A percentile compares a stretch with the other conserved stretches of the same genome.
Evolutionary conservation across 1,140 invertebrate species (phyloP).

Genomic region (Vollenhovia emeryi): DNA sequence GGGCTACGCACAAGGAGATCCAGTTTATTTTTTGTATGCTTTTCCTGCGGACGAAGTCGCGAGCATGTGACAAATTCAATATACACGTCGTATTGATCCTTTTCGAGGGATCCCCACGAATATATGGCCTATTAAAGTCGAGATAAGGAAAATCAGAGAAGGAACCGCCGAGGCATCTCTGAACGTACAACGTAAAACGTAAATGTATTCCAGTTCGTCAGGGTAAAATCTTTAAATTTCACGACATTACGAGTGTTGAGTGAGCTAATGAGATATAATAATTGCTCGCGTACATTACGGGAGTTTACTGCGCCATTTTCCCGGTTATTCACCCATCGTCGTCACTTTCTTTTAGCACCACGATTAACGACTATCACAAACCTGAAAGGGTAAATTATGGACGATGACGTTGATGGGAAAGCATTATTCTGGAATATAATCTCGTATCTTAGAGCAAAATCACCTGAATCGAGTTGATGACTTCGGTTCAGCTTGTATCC

Average conservation of each 20-base stretch:
- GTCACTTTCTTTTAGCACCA: conserved; percentile 1
- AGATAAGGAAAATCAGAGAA: not conserved
- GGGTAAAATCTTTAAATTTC: conserved; percentile 6
- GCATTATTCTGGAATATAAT: not conserved
- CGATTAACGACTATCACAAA: conserved; percentile 29
- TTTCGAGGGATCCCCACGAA: not conserved
- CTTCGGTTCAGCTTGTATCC: not conserved
- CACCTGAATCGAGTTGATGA: not conserved
- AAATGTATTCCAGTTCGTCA: not conserved
- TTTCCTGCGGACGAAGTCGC: not conserved
- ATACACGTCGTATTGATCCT: not conserved
- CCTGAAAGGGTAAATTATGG: not conserved
- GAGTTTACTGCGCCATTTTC: conserved; percentile 41
- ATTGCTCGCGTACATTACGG: not conserved
- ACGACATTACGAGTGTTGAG: not conserved
- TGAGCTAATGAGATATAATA: conserved; percentile 40
- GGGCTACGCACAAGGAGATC: conserved; percentile 33
- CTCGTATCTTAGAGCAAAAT: not conserved
- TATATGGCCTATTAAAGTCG: too few species aligned
- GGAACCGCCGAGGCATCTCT: not conserved
- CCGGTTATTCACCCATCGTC: conserved; percentile 28
- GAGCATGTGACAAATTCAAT: conserved; percentile 18
- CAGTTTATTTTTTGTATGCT: conserved; percentile 12
- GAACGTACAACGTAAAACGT: not conserved
- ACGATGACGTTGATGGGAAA: not conserved